Evolutionary conservation across 2,888 invertebrate species (phyloP).

Genomic region (Morpho achilles): DNA sequence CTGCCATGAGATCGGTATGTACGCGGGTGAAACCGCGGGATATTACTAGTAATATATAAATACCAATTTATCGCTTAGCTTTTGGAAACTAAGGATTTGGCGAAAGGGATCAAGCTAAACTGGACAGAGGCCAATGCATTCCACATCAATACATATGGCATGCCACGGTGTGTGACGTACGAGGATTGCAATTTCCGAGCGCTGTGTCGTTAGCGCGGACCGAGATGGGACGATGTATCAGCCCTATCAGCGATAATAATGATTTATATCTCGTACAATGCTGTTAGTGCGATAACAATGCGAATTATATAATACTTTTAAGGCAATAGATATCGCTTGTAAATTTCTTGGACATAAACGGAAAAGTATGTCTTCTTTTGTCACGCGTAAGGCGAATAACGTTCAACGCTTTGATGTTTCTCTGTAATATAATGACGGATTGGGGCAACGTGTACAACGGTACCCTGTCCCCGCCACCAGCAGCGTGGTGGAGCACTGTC

Average conservation of each 20-base stretch:
- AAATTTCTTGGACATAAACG: no score
- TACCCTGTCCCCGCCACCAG: no score
- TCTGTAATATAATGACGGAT: no score
- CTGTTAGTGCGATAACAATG: constrained; percentile 39
- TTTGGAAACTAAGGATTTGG: constrained; percentile 31
- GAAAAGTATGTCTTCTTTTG: no score
- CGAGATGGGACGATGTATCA: constrained; percentile 40
- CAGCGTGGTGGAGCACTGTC: no score
- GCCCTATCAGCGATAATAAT: constrained; percentile 41
- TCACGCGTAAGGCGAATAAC: no score
- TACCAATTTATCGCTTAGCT: constrained; percentile 6
- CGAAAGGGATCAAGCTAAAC: constrained; percentile 36
- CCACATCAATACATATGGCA: constrained; percentile 51
- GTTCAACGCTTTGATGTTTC: no score
- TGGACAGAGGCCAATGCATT: constrained; percentile 49
- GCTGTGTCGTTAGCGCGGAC: constrained; percentile 48
- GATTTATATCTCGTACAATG: constrained; percentile 49
- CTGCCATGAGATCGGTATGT: no score
- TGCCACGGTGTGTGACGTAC: constrained; percentile 60
- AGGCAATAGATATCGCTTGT: neutral
- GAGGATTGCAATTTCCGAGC: constrained; percentile 71
- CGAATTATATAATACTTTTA: constrained; percentile 7
- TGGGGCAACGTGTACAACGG: no score
- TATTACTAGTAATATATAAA: constrained; percentile 1
- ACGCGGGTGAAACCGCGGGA: no score